Evolutionary conservation across 2,888 invertebrate species (phyloP).

Genomic region (Yponomeuta malinellus): DNA sequence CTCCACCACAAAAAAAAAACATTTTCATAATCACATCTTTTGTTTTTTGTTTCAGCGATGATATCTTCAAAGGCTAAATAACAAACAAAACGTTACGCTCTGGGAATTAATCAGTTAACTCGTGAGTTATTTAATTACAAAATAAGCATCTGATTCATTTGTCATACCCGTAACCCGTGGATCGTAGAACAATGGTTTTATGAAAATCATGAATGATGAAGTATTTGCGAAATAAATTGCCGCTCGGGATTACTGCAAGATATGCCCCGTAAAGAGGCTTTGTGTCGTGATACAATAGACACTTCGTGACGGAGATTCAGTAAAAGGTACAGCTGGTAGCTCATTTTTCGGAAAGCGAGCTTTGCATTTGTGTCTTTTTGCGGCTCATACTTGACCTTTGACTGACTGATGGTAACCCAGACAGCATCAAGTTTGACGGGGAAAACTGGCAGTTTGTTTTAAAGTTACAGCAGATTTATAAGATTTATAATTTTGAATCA

Average conservation of each 20-base stretch:
- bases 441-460: no score
- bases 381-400: no score
- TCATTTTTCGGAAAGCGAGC: no score
- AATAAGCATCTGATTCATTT: slow-evolving; percentile 30
- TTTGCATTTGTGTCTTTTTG: no score
- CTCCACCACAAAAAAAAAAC: no score
- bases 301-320: slow-evolving; percentile 37
- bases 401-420: no score
- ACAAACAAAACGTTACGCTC: slow-evolving; percentile 12
- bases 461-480: no score
- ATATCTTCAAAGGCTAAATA: background rate
- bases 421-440: no score
- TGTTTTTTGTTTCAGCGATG: background rate
- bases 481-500: no score
- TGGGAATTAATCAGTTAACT: slow-evolving; percentile 24
- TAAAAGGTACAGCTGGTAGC: background rate
- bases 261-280: slow-evolving; percentile 43
- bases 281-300: slow-evolving; percentile 47
- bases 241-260: slow-evolving; percentile 36
- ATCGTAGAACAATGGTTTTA: slow-evolving; percentile 27
- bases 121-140: slow-evolving; percentile 23
- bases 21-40: background rate
- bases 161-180: slow-evolving; percentile 23
- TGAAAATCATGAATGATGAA: slow-evolving; percentile 39
- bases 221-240: slow-evolving; percentile 44